Evolutionary conservation across 2,797 vertebrate species (phyloP).

Genomic region (Gymnodraco acuticeps): DNA sequence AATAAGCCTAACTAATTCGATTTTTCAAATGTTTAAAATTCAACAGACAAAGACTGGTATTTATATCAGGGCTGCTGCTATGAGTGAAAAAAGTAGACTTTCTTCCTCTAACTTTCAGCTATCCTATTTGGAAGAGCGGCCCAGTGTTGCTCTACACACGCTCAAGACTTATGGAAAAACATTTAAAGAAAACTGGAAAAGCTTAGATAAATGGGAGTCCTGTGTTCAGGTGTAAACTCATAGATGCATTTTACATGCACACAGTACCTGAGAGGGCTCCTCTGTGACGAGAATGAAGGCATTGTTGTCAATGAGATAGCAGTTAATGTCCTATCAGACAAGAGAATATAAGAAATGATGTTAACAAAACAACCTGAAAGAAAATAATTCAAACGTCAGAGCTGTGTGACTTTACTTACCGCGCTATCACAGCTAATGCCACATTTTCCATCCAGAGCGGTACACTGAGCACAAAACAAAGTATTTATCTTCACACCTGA

Average conservation of each 20-base stretch:
- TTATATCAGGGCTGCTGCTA: background rate
- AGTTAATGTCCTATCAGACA: conserved; percentile 90
- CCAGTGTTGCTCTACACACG: background rate
- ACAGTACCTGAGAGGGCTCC: conserved; percentile 90
- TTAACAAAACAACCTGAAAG: background rate
- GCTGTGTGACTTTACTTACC: conserved; percentile 79
- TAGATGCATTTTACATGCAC: conserved; percentile 11
- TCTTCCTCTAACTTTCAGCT: background rate
- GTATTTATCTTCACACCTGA: conserved; percentile 2
- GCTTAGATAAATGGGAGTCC: background rate
- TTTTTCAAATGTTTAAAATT: background rate
- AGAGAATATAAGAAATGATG: background rate
- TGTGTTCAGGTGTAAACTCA: background rate
- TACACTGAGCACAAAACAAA: conserved; percentile 86
- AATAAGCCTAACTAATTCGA: background rate
- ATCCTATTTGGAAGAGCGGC: background rate
- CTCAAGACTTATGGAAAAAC: background rate
- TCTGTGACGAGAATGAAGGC: conserved; percentile 98
- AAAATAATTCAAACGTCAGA: background rate
- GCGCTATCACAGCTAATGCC: conserved; percentile 96
- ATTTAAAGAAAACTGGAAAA: background rate
- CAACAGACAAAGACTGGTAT: background rate
- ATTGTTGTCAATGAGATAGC: conserved; percentile 99
- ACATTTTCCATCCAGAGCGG: conserved; percentile 95
- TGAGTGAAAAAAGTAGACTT: background rate